Evolutionary conservation across 2,113 vertebrate species (phyloP).

Genomic region (Aptenodytes patagonicus): DNA sequence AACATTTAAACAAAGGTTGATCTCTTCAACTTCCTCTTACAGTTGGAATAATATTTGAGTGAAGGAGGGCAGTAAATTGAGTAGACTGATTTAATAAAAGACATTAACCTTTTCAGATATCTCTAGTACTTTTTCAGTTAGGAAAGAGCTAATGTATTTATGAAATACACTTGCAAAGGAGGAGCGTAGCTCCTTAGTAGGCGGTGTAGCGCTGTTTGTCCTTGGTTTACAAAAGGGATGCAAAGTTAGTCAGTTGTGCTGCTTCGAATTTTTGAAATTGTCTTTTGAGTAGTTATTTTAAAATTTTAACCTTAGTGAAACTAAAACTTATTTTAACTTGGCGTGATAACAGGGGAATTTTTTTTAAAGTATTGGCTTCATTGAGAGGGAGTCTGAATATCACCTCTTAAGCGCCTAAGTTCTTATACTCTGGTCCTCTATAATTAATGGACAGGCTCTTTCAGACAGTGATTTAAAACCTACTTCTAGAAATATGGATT

Average conservation of each 20-base stretch:
- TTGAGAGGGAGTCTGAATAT: background rate
- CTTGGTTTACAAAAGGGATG: background rate
- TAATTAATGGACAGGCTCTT: background rate
- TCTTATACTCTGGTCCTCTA: background rate
- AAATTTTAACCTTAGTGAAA: background rate
- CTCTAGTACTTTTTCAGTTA: background rate
- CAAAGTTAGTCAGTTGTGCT: background rate
- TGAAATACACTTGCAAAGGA: background rate
- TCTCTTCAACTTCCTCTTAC: background rate
- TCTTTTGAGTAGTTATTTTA: background rate
- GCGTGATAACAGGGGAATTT: background rate
- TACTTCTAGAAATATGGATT: background rate
- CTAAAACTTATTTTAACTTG: background rate
- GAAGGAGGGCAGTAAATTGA: background rate
- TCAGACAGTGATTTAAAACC: background rate
- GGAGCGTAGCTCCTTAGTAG: background rate
- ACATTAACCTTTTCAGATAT: background rate
- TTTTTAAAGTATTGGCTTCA: background rate
- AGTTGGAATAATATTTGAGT: background rate
- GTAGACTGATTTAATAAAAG: background rate
- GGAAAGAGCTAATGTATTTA: background rate
- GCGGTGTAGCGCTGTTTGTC: background rate
- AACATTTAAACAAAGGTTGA: background rate
- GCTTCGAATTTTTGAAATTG: background rate
- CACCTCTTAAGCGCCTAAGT: background rate